Base-by-base conservation (phyloP, 1,140 invertebrate species). In the Pseudobourletiella spinata region DNA sequence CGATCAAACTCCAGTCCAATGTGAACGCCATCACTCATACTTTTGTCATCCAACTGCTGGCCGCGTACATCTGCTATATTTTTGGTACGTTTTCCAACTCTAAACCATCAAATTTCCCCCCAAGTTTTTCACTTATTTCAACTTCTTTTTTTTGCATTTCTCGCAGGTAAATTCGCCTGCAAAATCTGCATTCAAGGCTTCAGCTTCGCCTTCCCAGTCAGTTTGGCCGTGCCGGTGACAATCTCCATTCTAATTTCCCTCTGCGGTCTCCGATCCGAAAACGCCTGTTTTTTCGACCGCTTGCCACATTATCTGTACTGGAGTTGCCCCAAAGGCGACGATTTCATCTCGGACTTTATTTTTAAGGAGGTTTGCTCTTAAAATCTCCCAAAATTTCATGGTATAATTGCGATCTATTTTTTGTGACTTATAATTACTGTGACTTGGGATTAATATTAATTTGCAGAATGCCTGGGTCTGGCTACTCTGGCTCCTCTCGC, bases 151-250 rank as follows among this genome's bases (percentile, higher is more conserved):
- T n/a, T n/a, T n/a, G n/a, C n/a, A n/a, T 54, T 39, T 62, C 64
- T 57, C 64, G 15, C 73, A 83, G 82, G 88, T 65, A 95, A 95
- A 78, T 95, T 95, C 71, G 89, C 93, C 18, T 96, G 93, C 78
- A 95, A 95, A 78, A 95, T 97, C 70, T 82, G 94, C 64, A 95
- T 96, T 60, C 94, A 97, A 77, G 89, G 89, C 28, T 95, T 96
- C 79, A 94, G 92, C 73, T 97, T 95, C 73, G 91, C 93, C 0
- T 91, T 97, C 66, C 94, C 95, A 0, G 86, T 97, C 0, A 94
- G 88, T 74, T 79, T 97, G 57, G 88, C 89, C 0, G 90, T 95
- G 66, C 94, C 93, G 0, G 82, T 95, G 1, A 84, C 87, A 0
- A 86, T 96, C 24, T 93, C 90, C 0, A 74, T 96, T 20, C 75